Conservation (phyloP, 2,797 vertebrate species). For the Neomorphus geoffroyi region DNA sequence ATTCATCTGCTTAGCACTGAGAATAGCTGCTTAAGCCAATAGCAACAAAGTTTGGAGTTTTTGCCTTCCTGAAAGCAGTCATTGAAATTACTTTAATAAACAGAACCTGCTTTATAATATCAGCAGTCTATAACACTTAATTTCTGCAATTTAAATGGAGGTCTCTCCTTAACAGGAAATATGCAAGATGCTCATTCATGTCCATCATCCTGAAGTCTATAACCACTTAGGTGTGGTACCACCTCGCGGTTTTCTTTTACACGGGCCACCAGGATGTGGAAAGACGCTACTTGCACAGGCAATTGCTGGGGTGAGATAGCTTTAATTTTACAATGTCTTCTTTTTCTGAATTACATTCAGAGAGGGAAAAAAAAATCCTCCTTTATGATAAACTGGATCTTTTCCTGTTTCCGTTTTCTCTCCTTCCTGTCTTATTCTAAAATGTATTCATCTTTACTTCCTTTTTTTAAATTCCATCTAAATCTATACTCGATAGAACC, state of each 20-base stretch:
- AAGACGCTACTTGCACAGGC: constrained; percentile 95
- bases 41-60: neutral
- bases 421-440: neutral
- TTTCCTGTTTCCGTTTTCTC: neutral
- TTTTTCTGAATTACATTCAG: neutral
- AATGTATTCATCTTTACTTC: neutral
- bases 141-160: neutral
- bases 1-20: neutral
- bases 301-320: constrained; percentile 88
- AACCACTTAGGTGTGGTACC: constrained; percentile 89
- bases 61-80: neutral
- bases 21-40: neutral
- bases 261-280: constrained; percentile 94
- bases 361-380: neutral
- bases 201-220: constrained; percentile 93
- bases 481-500: neutral
- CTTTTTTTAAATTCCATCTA: neutral
- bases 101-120: neutral
- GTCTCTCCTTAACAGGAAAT: constrained; percentile 81
- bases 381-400: neutral
- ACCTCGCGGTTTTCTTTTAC: constrained; percentile 91
- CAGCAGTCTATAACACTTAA: neutral
- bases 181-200: constrained; percentile 92
- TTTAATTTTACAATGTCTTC: neutral
- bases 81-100: neutral